Conservation (phyloP, 2,888 invertebrate genomes). For the Syrphus vitripennis region DNA sequence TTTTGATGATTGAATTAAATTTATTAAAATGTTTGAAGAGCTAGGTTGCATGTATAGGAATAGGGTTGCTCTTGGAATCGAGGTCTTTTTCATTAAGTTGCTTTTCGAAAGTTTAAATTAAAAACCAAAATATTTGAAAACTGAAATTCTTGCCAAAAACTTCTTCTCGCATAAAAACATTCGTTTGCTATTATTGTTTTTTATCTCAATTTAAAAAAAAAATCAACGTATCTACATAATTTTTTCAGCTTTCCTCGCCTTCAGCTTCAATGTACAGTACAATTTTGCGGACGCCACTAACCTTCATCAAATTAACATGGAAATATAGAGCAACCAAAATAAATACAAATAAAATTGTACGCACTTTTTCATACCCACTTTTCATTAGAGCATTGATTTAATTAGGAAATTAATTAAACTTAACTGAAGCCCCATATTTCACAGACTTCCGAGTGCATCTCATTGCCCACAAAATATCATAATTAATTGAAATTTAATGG, state of each 20-base stretch:
- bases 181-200: no score
- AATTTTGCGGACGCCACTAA: no score
- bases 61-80: no score
- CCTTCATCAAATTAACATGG: neutral
- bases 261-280: no score
- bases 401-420: constrained; percentile 58
- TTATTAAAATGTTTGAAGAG: neutral
- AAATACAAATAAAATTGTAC: neutral
- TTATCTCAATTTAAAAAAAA: no score
- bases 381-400: constrained; percentile 43
- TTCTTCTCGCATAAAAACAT: no score
- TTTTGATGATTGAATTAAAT: neutral
- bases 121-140: no score
- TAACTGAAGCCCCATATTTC: constrained; percentile 44
- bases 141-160: no score
- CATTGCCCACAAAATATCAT: constrained; percentile 27
- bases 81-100: no score
- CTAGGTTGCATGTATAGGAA: neutral
- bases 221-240: no score
- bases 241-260: no score
- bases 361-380: neutral
- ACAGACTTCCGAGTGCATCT: constrained; percentile 25
- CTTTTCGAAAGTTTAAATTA: no score
- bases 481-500: constrained; percentile 44
- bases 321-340: neutral